Base-by-base conservation (phyloP, 2,888 invertebrate genomes). In the Idaea aversata region DNA sequence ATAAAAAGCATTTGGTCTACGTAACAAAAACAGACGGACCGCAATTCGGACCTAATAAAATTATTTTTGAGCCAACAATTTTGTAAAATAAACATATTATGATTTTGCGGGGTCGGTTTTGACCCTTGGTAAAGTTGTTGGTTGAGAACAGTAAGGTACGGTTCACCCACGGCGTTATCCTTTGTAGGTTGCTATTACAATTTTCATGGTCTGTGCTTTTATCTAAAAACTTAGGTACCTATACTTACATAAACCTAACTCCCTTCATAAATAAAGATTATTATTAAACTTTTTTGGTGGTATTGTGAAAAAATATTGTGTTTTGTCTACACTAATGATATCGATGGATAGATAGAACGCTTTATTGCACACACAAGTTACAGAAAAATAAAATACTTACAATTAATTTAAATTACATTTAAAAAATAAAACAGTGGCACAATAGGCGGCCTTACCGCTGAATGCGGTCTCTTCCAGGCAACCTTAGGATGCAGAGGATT, bases 41-140 rank as follows among this genome's bases (percentile, higher is more conserved):
- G 66, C 69, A 70, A 66, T 75, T 70, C 67, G 69, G 69, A 75
- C 74, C 78, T 71, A 75, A 77, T 76, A 72, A 76, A 75, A 80
- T 80, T 74, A 79, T 84, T 86, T 88, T 84, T 79, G 75, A 77
- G 72, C 69, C 80, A 84, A 83, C 77, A 81, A 79, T 81, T 80
- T 79, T 75, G 71, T 69, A 73, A 80, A 83, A 83, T 81, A 82
- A 81, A 82, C 80, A 80, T 81, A 25, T 47, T 47, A 84, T 79
- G 83, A 83, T 82, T 80, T 83, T 77, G 61, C 15, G 61, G 35
- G 35, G 16, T 16, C 34, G 34, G 61, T 16, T 34, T 34, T 15
- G 15, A 15, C 36, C 25, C 38, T 15, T 15, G 38, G 35, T 15
- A n/a, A 15, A 15, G 25, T 16, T 58, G 58, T 15, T 5, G 58